These are phyloP conservation scores for Cepaea nemoralis DNA, from an alignment of 1,140 invertebrate genomes.

Conservation along the genomic window DNA sequence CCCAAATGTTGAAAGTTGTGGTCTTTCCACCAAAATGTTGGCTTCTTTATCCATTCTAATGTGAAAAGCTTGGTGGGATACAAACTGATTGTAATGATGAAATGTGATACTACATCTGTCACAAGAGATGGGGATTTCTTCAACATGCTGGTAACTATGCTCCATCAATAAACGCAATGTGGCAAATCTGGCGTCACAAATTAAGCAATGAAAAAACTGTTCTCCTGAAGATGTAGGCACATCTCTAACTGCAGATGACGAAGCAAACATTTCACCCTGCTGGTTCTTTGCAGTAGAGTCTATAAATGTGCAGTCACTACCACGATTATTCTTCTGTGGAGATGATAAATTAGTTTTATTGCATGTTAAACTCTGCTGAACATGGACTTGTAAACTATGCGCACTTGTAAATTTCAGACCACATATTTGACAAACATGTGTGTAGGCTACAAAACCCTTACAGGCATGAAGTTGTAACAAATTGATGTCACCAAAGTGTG, in stretches of 20 bases:
- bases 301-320: too few species aligned
- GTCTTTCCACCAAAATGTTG: too few species aligned
- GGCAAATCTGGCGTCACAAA: background rate
- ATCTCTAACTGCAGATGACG: too few species aligned
- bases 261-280: too few species aligned
- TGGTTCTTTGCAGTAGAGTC: too few species aligned
- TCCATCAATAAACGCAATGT: conserved; percentile 2
- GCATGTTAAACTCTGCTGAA: background rate
- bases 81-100: conserved; percentile 15
- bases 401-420: background rate
- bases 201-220: background rate
- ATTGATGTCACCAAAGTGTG: background rate
- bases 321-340: too few species aligned
- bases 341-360: background rate
- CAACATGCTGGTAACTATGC: conserved; percentile 21
- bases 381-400: background rate
- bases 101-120: background rate
- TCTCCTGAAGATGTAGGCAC: background rate
- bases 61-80: conserved; percentile 24
- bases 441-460: background rate
- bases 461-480: background rate
- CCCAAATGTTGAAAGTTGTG: too few species aligned
- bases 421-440: background rate
- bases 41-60: conserved; percentile 30
- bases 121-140: background rate